Evolutionary conservation across 2,888 invertebrate species (phyloP).

Genomic region (Drosophila diplacantha): DNA sequence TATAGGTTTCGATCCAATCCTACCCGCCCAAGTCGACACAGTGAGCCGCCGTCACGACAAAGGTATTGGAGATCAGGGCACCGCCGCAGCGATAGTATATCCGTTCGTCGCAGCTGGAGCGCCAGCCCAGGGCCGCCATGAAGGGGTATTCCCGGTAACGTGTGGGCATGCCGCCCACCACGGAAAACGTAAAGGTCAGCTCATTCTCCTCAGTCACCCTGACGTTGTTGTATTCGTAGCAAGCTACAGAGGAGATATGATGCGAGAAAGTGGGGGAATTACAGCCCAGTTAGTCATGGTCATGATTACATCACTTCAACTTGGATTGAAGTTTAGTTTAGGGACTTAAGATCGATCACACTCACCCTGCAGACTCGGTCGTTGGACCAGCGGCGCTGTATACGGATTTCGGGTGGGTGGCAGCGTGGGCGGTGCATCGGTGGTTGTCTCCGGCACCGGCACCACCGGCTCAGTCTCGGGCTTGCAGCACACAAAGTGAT

Average conservation of each 20-base stretch:
- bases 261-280: not conserved
- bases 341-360: too few species aligned
- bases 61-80: conserved; percentile 56
- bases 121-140: conserved; percentile 70
- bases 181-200: conserved; percentile 1
- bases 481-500: conserved; percentile 68
- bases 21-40: conserved; percentile 58
- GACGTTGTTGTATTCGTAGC: conserved; percentile 21
- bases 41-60: conserved; percentile 72
- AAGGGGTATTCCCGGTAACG: conserved; percentile 48
- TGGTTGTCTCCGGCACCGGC: conserved; percentile 2
- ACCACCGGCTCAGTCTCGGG: conserved; percentile 6
- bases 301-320: conserved; percentile 2
- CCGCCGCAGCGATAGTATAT: conserved; percentile 70
- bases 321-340: not conserved
- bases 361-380: conserved; percentile 60
- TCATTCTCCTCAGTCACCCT: conserved; percentile 8
- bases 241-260: conserved; percentile 12
- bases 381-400: conserved; percentile 4
- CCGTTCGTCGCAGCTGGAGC: conserved; percentile 34
- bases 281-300: conserved; percentile 13
- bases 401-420: conserved; percentile 9
- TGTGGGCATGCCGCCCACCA: conserved; percentile 41
- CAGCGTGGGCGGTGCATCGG: conserved; percentile 8
- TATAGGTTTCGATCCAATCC: not conserved